Conservation (phyloP, 1,140 invertebrate genomes). For the Bombus cullumanus region DNA sequence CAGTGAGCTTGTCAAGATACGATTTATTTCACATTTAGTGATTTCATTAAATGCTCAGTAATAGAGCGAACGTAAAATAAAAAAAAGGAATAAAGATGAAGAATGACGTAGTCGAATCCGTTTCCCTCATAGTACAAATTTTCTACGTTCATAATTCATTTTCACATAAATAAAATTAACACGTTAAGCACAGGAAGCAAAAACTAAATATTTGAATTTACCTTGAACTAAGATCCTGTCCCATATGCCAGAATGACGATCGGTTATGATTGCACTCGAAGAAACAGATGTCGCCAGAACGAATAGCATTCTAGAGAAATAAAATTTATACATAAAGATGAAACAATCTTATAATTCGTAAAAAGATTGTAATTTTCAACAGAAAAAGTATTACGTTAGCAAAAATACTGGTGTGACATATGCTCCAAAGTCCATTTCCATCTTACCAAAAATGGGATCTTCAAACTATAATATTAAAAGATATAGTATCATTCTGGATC, state of each 20-base stretch:
- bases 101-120: too few species aligned
- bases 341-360: background rate
- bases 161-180: too few species aligned
- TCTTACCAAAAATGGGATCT: constrained; percentile 88
- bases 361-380: background rate
- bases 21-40: too few species aligned
- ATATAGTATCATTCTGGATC: background rate
- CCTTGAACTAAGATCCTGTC: constrained; percentile 90
- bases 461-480: constrained; percentile 83
- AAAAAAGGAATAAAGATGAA: too few species aligned
- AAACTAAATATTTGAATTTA: constrained; percentile 70
- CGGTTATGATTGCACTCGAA: constrained; percentile 90
- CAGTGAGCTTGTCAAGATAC: too few species aligned
- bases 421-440: constrained; percentile 86
- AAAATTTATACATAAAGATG: background rate
- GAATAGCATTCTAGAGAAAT: constrained; percentile 87
- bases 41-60: too few species aligned
- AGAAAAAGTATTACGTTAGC: constrained; percentile 84
- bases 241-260: constrained; percentile 91
- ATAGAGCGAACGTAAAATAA: too few species aligned
- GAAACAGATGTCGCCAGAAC: constrained; percentile 91
- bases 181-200: too few species aligned
- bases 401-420: constrained; percentile 92
- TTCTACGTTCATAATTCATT: too few species aligned
- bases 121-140: too few species aligned